A percentile compares a stretch with the other conserved stretches of the same genome.
Conservation (phyloP, 2,113 vertebrate species). For the Corythoichthys haematopterus region DNA sequence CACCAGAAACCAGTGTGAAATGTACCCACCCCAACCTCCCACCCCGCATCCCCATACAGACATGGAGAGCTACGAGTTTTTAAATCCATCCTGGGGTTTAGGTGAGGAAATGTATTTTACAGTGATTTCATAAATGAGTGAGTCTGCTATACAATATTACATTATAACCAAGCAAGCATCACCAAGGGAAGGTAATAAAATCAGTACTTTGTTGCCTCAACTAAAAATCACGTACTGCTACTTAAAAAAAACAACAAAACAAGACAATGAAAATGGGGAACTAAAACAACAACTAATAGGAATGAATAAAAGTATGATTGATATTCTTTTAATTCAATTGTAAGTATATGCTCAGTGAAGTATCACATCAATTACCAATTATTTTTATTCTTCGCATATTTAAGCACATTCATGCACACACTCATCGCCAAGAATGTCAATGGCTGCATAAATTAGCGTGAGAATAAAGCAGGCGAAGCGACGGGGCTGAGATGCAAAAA, state of each 20-base stretch:
- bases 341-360: slow-evolving; percentile 42
- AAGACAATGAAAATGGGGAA: slow-evolving; percentile 3
- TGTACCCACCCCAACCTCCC: slow-evolving; percentile 51
- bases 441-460: slow-evolving; percentile 56
- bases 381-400: slow-evolving; percentile 64
- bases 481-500: slow-evolving; percentile 68
- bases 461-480: slow-evolving; percentile 51
- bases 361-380: slow-evolving; percentile 49
- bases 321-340: slow-evolving; percentile 28
- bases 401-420: slow-evolving; percentile 22
- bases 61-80: slow-evolving; percentile 61
- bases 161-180: slow-evolving; percentile 26
- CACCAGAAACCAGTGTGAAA: slow-evolving; percentile 63
- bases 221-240: neutral
- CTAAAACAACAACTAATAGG: slow-evolving; percentile 27
- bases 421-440: slow-evolving; percentile 56
- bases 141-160: slow-evolving; percentile 24
- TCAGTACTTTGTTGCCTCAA: slow-evolving; percentile 1
- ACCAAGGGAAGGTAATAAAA: slow-evolving; percentile 8
- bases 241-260: neutral
- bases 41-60: slow-evolving; percentile 12
- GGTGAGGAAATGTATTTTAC: slow-evolving; percentile 43
- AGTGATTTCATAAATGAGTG: slow-evolving; percentile 38
- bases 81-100: slow-evolving; percentile 53
- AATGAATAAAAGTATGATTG: slow-evolving; percentile 33